Conservation (phyloP, 1,140 invertebrate genomes). For the Carposina sasakii region DNA sequence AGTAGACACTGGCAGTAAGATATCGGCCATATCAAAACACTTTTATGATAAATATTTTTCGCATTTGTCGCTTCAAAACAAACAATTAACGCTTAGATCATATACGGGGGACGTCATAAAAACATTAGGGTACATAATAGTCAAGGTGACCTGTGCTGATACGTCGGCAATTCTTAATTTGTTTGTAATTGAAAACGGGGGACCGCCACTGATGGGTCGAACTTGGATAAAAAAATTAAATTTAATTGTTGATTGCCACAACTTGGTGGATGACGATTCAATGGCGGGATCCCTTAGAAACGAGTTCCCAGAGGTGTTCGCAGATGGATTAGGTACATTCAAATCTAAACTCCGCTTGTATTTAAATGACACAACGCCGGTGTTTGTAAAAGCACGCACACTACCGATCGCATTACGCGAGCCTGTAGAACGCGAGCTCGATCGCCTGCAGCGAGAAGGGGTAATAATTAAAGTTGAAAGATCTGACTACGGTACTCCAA, state of each 20-base stretch:
- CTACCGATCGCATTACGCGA: neutral
- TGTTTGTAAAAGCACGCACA: neutral
- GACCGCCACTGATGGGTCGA: conserved; percentile 20
- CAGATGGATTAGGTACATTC: conserved; percentile 3
- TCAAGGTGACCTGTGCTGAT: conserved; percentile 15
- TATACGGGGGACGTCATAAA: conserved; percentile 24
- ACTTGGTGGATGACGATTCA: conserved; percentile 15
- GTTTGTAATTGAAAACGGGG: conserved; percentile 13
- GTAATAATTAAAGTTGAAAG: neutral
- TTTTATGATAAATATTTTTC: conserved; percentile 11
- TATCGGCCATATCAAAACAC: conserved; percentile 15
- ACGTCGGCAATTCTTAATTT: conserved; percentile 7
- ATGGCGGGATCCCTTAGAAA: conserved; percentile 14
- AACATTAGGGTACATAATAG: conserved; percentile 17
- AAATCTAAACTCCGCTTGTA: conserved; percentile 2
- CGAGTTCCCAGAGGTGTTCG: conserved; percentile 12
- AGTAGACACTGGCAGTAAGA: conserved; percentile 21
- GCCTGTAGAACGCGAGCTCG: neutral
- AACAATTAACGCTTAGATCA: conserved; percentile 10
- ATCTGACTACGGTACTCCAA: neutral
- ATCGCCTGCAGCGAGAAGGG: neutral
- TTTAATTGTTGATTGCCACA: conserved; percentile 17
- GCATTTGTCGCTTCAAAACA: conserved; percentile 11
- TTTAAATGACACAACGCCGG: neutral
- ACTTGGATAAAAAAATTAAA: conserved; percentile 29